Percentiles rank a stretch among this genome's conserved stretches.
Evolutionary conservation across 2,113 vertebrate genomes (phyloP).

Genomic region (Falcunculus frontatus): DNA sequence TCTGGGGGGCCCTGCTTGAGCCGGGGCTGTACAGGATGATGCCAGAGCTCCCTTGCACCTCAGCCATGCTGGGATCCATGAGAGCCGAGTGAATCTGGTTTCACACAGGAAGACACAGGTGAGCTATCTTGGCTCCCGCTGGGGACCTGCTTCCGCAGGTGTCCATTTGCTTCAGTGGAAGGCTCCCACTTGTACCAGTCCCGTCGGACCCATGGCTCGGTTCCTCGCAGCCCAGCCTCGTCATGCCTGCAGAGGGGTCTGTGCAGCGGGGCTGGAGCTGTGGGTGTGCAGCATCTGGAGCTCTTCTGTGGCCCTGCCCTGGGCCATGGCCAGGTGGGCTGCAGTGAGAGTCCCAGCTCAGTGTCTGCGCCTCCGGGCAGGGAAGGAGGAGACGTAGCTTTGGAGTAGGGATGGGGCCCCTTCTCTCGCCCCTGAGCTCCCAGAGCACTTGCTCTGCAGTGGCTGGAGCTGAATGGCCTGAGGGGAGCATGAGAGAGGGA

Average conservation of each 20-base stretch:
- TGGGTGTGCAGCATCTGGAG: background rate
- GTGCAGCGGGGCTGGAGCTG: background rate
- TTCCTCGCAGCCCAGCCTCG: background rate
- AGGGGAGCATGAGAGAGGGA: background rate
- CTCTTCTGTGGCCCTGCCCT: background rate
- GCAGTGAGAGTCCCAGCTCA: background rate
- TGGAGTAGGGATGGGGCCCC: background rate
- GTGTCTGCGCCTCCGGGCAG: accelerated
- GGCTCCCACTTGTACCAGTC: background rate
- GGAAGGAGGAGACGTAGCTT: background rate
- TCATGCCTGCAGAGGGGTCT: accelerated
- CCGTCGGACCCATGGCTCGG: accelerated
- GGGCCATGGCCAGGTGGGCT: background rate
- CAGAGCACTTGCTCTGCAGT: background rate
- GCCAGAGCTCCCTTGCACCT: background rate
- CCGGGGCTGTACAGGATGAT: background rate
- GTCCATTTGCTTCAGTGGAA: background rate
- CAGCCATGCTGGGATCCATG: background rate
- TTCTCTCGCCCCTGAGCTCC: background rate
- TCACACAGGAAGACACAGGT: background rate
- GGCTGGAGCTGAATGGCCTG: background rate
- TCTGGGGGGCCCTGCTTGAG: background rate
- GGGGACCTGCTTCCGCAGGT: background rate
- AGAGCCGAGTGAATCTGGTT: background rate
- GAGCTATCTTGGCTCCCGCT: background rate